These are phyloP conservation scores for Pyrocoelia pectoralis DNA, from an alignment of 2,888 invertebrate species.

Conservation along the genomic window DNA sequence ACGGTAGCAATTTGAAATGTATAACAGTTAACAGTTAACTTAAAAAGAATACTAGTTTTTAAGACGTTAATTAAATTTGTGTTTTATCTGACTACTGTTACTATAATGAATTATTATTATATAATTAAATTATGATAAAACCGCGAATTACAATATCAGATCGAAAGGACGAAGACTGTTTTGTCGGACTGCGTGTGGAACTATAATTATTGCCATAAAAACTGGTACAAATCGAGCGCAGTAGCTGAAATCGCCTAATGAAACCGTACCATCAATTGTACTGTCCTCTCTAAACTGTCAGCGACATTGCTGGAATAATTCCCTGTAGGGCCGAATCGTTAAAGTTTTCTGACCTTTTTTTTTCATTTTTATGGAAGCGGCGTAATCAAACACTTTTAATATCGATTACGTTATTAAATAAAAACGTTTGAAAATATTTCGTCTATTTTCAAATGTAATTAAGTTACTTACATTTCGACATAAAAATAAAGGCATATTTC, in stretches of 20 bases:
- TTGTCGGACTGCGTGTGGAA: not conserved
- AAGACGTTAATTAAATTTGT: slow-evolving; percentile 7
- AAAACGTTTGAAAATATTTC: not conserved
- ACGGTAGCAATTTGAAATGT: not conserved
- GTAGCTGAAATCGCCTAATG: slow-evolving; percentile 36
- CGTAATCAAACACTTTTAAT: slow-evolving; percentile 10
- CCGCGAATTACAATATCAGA: not conserved
- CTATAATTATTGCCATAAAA: slow-evolving; percentile 37
- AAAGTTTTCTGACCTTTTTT: slow-evolving; percentile 16
- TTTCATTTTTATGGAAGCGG: slow-evolving; percentile 9
- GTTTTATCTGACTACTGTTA: not conserved
- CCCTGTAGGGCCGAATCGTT: slow-evolving; percentile 24
- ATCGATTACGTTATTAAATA: not conserved
- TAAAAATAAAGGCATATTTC: too few relatives aligned
- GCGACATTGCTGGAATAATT: slow-evolving; percentile 33
- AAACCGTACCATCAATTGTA: slow-evolving; percentile 37
- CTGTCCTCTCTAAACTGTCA: slow-evolving; percentile 31
- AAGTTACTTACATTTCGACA: too few relatives aligned
- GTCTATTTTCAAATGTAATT: not conserved
- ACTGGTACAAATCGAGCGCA: slow-evolving; percentile 37
- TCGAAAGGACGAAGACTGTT: not conserved
- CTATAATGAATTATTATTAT: not conserved
- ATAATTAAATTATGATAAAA: not conserved
- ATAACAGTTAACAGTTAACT: not conserved
- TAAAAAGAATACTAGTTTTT: slow-evolving; percentile 5